Evolutionary conservation across 2,797 vertebrate genomes (phyloP).

Genomic region (Paratrypauchen microcephalus): DNA sequence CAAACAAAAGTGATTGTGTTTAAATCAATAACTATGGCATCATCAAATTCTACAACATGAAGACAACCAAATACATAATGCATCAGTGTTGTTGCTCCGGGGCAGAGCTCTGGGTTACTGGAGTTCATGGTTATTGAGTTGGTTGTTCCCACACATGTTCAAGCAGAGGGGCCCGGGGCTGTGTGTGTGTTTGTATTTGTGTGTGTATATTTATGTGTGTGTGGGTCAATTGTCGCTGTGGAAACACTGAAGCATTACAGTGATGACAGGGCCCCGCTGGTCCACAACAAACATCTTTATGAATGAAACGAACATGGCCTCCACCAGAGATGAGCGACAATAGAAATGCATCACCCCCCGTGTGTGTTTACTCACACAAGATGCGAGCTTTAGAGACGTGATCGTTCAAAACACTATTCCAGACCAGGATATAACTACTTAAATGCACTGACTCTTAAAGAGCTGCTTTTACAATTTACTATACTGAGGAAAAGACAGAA

Average conservation of each 20-base stretch:
- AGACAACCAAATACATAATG: not conserved
- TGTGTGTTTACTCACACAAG: too few relatives aligned
- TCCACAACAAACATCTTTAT: not conserved
- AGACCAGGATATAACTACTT: too few relatives aligned
- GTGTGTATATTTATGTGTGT: not conserved
- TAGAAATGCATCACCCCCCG: too few relatives aligned
- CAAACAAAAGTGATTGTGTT: too few relatives aligned
- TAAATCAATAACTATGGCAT: too few relatives aligned
- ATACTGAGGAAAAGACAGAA: too few relatives aligned
- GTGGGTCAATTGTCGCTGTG: constrained; percentile 7
- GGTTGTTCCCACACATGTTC: constrained; percentile 63
- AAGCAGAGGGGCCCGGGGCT: constrained; percentile 33
- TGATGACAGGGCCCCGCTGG: not conserved
- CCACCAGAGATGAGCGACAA: too few relatives aligned
- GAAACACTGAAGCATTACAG: not conserved
- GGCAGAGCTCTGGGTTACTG: not conserved
- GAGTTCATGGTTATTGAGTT: constrained; percentile 48
- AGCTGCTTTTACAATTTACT: too few relatives aligned
- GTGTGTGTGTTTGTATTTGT: constrained; percentile 16
- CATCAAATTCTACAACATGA: not conserved
- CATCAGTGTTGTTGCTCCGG: not conserved
- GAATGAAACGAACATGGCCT: not conserved
- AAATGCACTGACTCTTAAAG: too few relatives aligned
- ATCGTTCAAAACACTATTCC: too few relatives aligned
- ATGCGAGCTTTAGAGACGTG: too few relatives aligned